phyloP scores from a whole-genome alignment of 2,113 vertebrate genomes.

The Oncorhynchus clarkii region DNA sequence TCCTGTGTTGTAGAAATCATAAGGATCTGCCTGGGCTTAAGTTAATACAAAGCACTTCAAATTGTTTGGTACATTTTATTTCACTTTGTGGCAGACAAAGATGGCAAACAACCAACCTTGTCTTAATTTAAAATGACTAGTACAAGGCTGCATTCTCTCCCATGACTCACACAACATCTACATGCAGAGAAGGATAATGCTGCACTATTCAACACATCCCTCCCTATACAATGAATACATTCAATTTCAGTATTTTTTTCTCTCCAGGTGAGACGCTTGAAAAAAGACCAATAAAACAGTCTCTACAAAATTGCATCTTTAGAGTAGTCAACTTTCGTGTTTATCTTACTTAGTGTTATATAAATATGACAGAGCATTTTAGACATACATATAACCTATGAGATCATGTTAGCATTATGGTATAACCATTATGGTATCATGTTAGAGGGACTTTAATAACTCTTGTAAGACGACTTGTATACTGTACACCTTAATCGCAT shows the following conservation, averaged over 20 bases:
- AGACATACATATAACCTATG: neutral
- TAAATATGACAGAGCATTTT: neutral
- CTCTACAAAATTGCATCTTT: neutral
- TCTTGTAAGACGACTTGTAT: neutral
- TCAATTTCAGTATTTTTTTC: neutral
- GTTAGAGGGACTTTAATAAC: neutral
- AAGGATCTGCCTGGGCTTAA: constrained; percentile 27
- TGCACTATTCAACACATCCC: neutral
- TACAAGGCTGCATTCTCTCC: neutral
- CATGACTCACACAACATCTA: constrained; percentile 1
- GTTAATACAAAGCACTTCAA: constrained; percentile 46
- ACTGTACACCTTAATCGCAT: neutral
- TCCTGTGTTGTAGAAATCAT: constrained; percentile 44
- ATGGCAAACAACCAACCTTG: constrained; percentile 3
- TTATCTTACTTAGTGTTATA: neutral
- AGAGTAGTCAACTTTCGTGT: neutral
- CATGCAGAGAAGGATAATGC: neutral
- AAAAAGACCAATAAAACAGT: neutral
- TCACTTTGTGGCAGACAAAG: constrained; percentile 14
- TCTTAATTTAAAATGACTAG: too few species aligned
- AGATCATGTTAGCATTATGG: too few species aligned
- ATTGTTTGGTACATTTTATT: constrained; percentile 45
- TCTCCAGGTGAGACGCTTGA: neutral
- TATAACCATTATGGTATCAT: neutral
- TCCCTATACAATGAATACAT: neutral